A percentile compares a stretch with the other conserved stretches of the same genome.
Evolutionary conservation across 2,113 vertebrate genomes (phyloP).

Genomic region (Alethe castanea): DNA sequence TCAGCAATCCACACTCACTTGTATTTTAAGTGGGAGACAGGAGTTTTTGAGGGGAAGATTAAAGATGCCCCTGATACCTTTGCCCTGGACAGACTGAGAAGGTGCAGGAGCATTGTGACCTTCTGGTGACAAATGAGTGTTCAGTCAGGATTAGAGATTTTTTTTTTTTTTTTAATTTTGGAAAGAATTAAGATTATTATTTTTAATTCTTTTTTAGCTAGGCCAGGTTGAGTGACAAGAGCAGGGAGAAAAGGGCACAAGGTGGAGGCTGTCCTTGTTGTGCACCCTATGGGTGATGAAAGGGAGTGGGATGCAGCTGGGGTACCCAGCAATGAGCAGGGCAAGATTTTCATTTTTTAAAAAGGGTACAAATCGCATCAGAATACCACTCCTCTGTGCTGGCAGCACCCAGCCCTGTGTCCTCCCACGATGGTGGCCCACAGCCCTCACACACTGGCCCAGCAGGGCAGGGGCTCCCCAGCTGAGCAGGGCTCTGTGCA

Average conservation of each 20-base stretch:
- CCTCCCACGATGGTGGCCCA: background rate
- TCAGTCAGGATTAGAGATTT: background rate
- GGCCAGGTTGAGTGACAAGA: background rate
- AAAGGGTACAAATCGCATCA: background rate
- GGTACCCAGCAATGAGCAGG: fast-evolving
- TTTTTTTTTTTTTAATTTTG: background rate
- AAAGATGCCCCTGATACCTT: background rate
- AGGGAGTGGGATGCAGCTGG: background rate
- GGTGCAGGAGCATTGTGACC: fast-evolving
- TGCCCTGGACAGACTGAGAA: background rate
- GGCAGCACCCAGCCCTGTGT: background rate
- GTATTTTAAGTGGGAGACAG: background rate
- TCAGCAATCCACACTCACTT: background rate
- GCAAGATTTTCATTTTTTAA: background rate
- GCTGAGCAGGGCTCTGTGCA: background rate
- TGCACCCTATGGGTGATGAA: fast-evolving
- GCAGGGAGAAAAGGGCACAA: background rate
- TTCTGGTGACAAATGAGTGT: fast-evolving
- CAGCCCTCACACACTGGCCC: background rate
- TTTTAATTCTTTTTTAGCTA: background rate
- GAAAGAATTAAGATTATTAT: background rate
- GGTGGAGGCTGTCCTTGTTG: background rate
- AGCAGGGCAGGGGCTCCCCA: background rate
- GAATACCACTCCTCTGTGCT: fast-evolving
- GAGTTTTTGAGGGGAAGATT: background rate